Base-by-base conservation (phyloP, 37 sponge, comb jelly and placozoan genomes). In the Beroe ovata region DNA sequence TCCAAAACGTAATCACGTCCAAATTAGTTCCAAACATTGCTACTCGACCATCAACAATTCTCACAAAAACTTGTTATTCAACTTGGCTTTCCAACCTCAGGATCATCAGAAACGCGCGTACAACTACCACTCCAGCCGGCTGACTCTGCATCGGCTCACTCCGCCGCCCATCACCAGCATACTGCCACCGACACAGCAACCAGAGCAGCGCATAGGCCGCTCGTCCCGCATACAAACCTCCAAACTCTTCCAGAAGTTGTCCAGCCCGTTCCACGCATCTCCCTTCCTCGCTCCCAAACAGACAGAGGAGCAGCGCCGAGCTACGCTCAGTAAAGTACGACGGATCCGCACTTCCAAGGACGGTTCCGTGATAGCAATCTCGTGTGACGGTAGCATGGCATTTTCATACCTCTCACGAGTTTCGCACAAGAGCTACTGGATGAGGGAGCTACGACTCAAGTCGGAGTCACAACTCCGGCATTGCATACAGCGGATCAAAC, bases 301-400 rank as follows among this genome's bases (percentile, higher is more conserved):
- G 54, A 39, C 38, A 29, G 54, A 21, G 20, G n/a, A 39, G 26
- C 84, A 39, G 54, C n/a, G 54, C 54, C 19, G 36, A 0, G 84
- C 84, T 14, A 21, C 84, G 28, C 84, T 42, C 29, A 42, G 54
- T 54, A 77, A 77, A 19, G 54, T 77, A 0, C 42, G 21, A 28
- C 2, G 54, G 41, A 77, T 77, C 84, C 16, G 84, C 18, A 77
- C 84, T 25, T 42, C 54, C 38, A 77, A 77, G 84, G 84, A 77
- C 84, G 84, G 84, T 25, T 77, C 84, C 22, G 54, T 77, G 42
- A 77, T 77, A 3, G 84, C 84, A 1, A 77, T 77, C 20, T 77
- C 84, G n/a, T 77, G 84, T 19, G 84, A 77, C 84, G 84, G 84
- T 8, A 77, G 84, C 84, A 77, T 77, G 84, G 84, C 84, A 11